phyloP scores from a whole-genome alignment of 2,888 invertebrate genomes.

The Acanthoscelides obtectus region DNA sequence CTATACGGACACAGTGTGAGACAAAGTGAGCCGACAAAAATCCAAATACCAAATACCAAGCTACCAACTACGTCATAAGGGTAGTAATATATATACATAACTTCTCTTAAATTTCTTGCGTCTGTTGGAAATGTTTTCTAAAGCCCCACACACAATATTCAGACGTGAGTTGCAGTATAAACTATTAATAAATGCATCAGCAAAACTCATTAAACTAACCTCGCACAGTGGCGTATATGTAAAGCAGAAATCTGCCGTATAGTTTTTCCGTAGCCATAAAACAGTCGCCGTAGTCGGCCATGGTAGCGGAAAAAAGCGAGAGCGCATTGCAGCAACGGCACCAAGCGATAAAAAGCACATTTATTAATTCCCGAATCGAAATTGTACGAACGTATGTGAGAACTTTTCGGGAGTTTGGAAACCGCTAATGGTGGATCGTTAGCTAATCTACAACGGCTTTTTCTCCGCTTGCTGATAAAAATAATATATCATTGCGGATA shows the following conservation, averaged over 20 bases:
- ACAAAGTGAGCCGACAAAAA: no score
- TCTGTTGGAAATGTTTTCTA: neutral
- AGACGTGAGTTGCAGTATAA: neutral
- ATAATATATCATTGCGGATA: constrained; percentile 46
- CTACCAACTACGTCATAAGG: no score
- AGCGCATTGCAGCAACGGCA: neutral
- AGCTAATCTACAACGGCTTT: constrained; percentile 46
- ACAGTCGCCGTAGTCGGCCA: neutral
- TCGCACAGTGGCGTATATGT: neutral
- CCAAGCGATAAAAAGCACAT: constrained; percentile 14
- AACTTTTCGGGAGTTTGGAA: constrained; percentile 18
- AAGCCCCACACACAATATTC: neutral
- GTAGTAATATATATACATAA: no score
- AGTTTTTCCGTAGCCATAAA: neutral
- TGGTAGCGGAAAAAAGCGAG: neutral
- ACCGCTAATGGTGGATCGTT: constrained; percentile 48
- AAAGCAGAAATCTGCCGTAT: neutral
- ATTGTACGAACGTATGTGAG: constrained; percentile 11
- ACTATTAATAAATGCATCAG: neutral
- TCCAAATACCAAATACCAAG: no score
- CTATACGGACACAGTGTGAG: no score
- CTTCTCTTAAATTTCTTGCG: no score
- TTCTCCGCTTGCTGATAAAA: constrained; percentile 40
- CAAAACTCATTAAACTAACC: neutral
- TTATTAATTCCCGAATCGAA: constrained; percentile 25